Base-by-base conservation (phyloP, 2,888 invertebrate genomes). In the Troides oblongomaculatus region DNA sequence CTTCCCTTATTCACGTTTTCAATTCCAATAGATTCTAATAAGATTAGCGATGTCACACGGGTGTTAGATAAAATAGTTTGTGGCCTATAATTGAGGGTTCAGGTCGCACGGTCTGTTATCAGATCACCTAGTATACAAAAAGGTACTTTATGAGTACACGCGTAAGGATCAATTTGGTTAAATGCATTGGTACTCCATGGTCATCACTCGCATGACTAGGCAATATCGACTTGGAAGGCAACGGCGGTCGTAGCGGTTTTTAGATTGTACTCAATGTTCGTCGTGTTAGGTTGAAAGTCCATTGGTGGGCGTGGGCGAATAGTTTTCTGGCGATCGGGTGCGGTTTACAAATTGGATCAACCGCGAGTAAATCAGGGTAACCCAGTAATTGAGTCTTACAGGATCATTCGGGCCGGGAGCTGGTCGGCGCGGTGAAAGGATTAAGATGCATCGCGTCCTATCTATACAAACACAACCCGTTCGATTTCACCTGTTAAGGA, bases 51-150 rank as follows among this genome's bases (percentile, higher is more conserved):
- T 89, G 92, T 92, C 92, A 86, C 89, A 88, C 87, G 88, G 89
- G 89, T 82, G 90, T 89, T 88, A 90, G 90, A 90, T 90, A 90
- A 91, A 92, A 91, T 90, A 91, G 90, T 91, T 91, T 90, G 90
- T 90, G 91, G 91, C 83, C 90, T 89, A 91, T 92, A 92, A 91
- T 90, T 91, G 91, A 30, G 86, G 88, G 88, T 86, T 83, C 86
- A 83, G 82, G 81, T 79, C 83, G 80, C 78, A 73, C 78, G 79
- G 75, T 75, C 80, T 77, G 75, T 77, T 76, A 74, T 75, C 72
- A 74, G 53, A 64, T 58, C n/a, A 17, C 14, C 21, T n/a, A 39
- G 36, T 73, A 78, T 71, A 66, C 74, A 39, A 84, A 83, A 84
- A 72, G 67, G 64, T 53, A 79, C 81, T 75, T 71, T 84, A 79